phyloP scores from a whole-genome alignment of 2,797 vertebrate genomes.

The Petrocephalus schoutedeni region DNA sequence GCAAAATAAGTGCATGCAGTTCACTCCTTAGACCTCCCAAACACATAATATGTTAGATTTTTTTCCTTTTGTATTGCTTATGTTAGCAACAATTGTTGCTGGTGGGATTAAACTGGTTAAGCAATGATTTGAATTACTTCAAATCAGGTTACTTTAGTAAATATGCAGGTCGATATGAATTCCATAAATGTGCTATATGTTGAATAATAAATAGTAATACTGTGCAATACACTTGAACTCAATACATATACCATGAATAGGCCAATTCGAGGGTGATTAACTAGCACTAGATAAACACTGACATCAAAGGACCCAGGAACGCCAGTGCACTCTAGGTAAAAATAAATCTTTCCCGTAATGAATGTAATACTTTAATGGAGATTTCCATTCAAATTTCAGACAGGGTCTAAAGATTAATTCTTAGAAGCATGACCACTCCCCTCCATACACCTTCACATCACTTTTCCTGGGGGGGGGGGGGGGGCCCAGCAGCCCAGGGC shows the following conservation, averaged over 20 bases:
- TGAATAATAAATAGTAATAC: neutral
- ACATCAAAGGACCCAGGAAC: neutral
- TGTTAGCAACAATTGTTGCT: no score
- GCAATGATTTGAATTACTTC: neutral
- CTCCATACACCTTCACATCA: neutral
- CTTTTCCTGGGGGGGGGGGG: neutral
- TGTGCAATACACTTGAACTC: neutral
- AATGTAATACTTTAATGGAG: neutral
- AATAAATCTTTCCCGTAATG: neutral
- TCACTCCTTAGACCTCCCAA: no score
- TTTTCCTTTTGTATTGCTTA: no score
- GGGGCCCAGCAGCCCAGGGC: neutral
- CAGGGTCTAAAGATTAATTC: neutral
- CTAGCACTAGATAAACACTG: neutral
- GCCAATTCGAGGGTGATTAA: neutral
- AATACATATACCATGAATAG: neutral
- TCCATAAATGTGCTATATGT: neutral
- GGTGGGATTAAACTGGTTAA: neutral
- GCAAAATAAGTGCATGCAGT: no score
- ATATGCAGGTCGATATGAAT: neutral
- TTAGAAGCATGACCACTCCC: neutral
- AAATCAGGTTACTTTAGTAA: neutral
- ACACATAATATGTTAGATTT: no score
- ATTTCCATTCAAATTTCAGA: neutral
- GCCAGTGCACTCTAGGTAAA: neutral